phyloP scores from a whole-genome alignment of 2,888 invertebrate species.

The Syrista parreyssii region DNA sequence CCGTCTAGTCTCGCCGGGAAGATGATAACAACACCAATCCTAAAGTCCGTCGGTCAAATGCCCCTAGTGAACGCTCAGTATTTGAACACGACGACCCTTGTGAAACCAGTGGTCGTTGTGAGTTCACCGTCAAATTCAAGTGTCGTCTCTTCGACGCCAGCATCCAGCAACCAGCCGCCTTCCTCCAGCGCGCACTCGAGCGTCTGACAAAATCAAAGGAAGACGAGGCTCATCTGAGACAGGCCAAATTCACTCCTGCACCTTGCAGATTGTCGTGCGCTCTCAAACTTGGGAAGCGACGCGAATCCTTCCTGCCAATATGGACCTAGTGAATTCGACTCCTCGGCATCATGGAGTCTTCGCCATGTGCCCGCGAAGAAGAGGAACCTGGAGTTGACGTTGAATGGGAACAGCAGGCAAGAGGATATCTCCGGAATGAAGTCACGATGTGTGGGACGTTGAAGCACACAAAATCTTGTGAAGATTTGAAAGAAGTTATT shows the following conservation, averaged over 20 bases:
- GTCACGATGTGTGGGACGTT: neutral
- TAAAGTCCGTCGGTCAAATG: constrained; percentile 72
- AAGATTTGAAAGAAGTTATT: constrained; percentile 25
- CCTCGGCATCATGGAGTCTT: neutral
- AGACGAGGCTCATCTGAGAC: constrained; percentile 52
- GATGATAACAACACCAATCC: constrained; percentile 70
- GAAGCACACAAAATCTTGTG: neutral
- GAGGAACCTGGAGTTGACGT: neutral
- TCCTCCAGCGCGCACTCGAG: constrained; percentile 48
- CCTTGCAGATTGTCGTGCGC: constrained; percentile 7
- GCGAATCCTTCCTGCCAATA: neutral
- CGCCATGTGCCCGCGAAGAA: neutral
- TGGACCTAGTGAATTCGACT: neutral
- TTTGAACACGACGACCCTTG: constrained; percentile 71
- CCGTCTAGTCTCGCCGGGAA: constrained; percentile 75
- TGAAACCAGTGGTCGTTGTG: constrained; percentile 79
- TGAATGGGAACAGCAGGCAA: neutral
- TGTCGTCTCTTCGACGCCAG: constrained; percentile 49
- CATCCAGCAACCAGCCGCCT: constrained; percentile 53
- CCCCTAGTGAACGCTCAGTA: constrained; percentile 78
- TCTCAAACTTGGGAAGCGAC: neutral
- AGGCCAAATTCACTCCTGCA: constrained; percentile 28
- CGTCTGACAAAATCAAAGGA: constrained; percentile 58
- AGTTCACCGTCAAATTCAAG: constrained; percentile 64
- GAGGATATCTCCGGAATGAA: neutral